Evolutionary conservation across 2,797 vertebrate genomes (phyloP), one percentile per base, ranked within the genome.

Genomic region (Pagetopsis macropterus): DNA sequence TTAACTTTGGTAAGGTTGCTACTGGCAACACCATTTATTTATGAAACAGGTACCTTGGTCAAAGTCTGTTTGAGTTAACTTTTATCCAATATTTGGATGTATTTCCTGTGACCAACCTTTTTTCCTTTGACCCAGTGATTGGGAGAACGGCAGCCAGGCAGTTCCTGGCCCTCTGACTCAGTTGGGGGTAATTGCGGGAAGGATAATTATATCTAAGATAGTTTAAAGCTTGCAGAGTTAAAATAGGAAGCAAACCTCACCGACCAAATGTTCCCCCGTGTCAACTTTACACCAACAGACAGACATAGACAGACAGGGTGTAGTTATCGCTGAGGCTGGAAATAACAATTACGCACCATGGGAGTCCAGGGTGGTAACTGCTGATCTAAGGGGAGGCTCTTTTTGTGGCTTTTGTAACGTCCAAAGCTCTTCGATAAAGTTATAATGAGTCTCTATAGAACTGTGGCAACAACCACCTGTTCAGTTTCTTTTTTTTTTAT

Each of bases 181-280:
- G 65, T 40, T 43, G 31, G 70, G 75, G 65, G 41, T 85, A 74
- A 85, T 75, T 81, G 68, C 21, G 6, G 75, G 70, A 63, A 71
- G 65, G 59, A 44, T 88, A 86, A 88, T 83, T 88, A 84, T 87
- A 88, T 88, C 84, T 69, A 15, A 11, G 70, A 58, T 70, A 73
- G 66, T 82, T 84, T 81, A 62, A 83, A 86, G 71, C 65, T 69
- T 81, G 76, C 51, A 72, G 59, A 72, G 87, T 87, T 90, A 89
- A 89, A 91, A 90, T 76, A 71, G 73, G 79, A 88, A 83, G 63
- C 82, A 40, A 67, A 82, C 54, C 79, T 91, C 82, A 87, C 64
- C 14, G 65, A 46, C 72, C 88, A 86, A 85, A 88, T 84, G 86
- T 85, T 84, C 76, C 55, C 65, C 49, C 63, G 5, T 87, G 87